Conservation (phyloP, 2,888 invertebrate species). For the Cybosia mesomella region DNA sequence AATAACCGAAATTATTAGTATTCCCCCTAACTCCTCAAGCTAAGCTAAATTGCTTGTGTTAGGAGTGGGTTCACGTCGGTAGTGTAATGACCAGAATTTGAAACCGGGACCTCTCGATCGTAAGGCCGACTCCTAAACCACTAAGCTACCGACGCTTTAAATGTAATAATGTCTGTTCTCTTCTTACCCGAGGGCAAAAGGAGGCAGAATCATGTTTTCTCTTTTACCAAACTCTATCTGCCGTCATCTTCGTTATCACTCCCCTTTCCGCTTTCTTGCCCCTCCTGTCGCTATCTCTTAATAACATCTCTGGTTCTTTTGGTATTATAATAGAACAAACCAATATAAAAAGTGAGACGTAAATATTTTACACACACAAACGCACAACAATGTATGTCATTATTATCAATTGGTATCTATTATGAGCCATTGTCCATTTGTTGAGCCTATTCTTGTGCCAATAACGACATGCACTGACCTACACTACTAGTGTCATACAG, state of each 20-base stretch:
- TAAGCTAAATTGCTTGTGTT: too few relatives aligned
- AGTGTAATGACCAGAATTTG: too few relatives aligned
- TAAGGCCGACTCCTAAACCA: too few relatives aligned
- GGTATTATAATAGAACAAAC: constrained; percentile 1
- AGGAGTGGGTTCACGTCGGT: too few relatives aligned
- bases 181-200: neutral
- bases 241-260: constrained; percentile 1
- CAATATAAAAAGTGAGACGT: neutral
- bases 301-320: neutral
- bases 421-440: constrained; percentile 37
- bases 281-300: neutral
- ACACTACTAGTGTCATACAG: constrained; percentile 18
- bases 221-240: neutral
- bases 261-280: neutral
- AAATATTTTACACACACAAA: constrained; percentile 19
- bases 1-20: too few relatives aligned
- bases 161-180: too few relatives aligned
- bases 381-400: constrained; percentile 30
- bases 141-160: too few relatives aligned
- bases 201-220: neutral
- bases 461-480: constrained; percentile 35
- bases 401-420: constrained; percentile 41
- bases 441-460: constrained; percentile 40
- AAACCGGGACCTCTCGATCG: too few relatives aligned
- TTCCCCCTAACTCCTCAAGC: too few relatives aligned